phyloP scores from a whole-genome alignment of 2,888 invertebrate species.

The Drosophila meridionalis region DNA sequence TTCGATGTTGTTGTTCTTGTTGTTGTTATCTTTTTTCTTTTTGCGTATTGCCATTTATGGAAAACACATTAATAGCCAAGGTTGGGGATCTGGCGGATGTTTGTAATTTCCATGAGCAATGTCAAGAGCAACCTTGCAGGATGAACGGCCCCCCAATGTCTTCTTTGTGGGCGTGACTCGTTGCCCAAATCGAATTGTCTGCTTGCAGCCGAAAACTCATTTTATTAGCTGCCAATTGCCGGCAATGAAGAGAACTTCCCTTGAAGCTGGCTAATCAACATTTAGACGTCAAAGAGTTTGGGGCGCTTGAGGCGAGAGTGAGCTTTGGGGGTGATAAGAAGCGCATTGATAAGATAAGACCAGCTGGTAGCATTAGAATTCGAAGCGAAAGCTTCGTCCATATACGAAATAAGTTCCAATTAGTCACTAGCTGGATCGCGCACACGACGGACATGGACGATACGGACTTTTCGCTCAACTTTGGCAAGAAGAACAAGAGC shows the following conservation, averaged over 20 bases:
- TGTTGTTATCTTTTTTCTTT: not conserved
- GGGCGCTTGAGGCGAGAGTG: not conserved
- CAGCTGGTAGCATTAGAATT: constrained; percentile 32
- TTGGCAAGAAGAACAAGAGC: constrained; percentile 74
- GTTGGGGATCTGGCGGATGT: constrained; percentile 59
- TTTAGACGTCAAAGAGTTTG: constrained; percentile 2
- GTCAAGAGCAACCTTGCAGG: constrained; percentile 19
- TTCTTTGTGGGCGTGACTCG: constrained; percentile 61
- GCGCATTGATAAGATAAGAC: constrained; percentile 61
- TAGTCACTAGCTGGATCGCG: constrained; percentile 59
- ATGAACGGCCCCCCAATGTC: not conserved
- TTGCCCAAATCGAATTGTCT: constrained; percentile 75
- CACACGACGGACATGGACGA: constrained; percentile 74
- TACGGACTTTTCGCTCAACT: constrained; percentile 73
- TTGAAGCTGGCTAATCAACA: constrained; percentile 78
- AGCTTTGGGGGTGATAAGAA: constrained; percentile 39
- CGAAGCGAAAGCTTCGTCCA: constrained; percentile 45
- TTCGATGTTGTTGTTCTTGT: not conserved
- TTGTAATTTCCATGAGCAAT: constrained; percentile 70
- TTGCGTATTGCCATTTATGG: constrained; percentile 71
- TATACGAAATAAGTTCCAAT: constrained; percentile 31
- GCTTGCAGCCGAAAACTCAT: constrained; percentile 57
- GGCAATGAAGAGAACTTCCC: constrained; percentile 77
- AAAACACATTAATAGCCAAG: constrained; percentile 73
- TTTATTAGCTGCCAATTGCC: constrained; percentile 74